Conservation (phyloP, 35 echinoderm and acorn worm species). For the Chiridota heheva region DNA sequence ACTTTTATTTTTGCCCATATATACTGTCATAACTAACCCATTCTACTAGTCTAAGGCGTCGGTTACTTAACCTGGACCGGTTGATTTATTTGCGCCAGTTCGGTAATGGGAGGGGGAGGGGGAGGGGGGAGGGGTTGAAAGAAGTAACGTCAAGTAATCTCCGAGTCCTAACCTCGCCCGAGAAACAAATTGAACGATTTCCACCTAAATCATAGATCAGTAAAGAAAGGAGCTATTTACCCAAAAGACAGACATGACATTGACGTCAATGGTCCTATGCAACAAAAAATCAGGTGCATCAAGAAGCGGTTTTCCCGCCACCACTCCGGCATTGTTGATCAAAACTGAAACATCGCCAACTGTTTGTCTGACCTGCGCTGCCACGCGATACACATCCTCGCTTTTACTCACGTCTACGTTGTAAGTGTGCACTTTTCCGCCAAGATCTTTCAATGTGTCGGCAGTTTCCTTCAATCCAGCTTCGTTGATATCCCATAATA, state of each 20-base stretch:
- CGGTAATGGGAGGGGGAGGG: too few species aligned
- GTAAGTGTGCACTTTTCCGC: conserved; percentile 61
- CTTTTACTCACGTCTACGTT: conserved; percentile 72
- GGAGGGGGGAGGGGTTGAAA: too few species aligned
- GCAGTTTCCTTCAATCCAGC: neutral
- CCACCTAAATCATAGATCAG: too few species aligned
- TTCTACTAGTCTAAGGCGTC: too few species aligned
- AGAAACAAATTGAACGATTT: too few species aligned
- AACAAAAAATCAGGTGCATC: conserved; percentile 71
- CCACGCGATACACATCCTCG: conserved; percentile 65
- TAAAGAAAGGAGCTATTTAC: too few species aligned
- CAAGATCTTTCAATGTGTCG: conserved; percentile 24
- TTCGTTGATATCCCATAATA: conserved; percentile 79
- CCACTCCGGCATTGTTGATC: conserved; percentile 88
- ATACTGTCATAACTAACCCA: too few species aligned
- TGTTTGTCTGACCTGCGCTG: conserved; percentile 56
- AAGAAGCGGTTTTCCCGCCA: conserved; percentile 67
- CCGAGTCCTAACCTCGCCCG: too few species aligned
- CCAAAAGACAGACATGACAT: conserved; percentile 85
- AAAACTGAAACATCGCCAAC: conserved; percentile 83
- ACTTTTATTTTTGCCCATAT: too few species aligned
- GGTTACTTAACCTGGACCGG: too few species aligned
- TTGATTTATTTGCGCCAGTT: too few species aligned
- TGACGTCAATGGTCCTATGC: conserved; percentile 77
- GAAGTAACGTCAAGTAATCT: too few species aligned